Percentiles rank a stretch among this genome's conserved stretches.
Conservation (phyloP, 2,113 vertebrate species). For the Helogale parvula region DNA sequence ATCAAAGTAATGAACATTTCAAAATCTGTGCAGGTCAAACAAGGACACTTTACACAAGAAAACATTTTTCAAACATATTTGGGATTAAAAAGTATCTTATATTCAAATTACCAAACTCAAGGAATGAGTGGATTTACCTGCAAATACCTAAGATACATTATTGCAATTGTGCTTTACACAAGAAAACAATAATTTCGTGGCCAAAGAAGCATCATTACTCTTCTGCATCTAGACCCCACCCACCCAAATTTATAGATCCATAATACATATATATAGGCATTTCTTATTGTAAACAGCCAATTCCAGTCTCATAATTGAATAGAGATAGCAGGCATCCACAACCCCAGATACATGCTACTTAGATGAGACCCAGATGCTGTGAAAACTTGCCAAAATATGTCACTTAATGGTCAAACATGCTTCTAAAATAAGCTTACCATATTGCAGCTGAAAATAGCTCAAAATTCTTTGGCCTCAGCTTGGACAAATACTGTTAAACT, state of each 20-base stretch:
- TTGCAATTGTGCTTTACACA: not conserved
- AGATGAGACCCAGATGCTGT: constrained; percentile 62
- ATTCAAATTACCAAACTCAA: not conserved
- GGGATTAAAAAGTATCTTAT: not conserved
- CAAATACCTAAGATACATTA: not conserved
- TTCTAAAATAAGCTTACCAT: constrained; percentile 69
- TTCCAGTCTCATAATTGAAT: not conserved
- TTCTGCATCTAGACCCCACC: not conserved
- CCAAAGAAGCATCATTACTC: not conserved
- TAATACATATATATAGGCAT: not conserved
- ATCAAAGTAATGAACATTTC: constrained; percentile 16
- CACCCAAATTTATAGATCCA: not conserved
- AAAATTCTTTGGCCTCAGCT: constrained; percentile 51
- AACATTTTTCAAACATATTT: constrained; percentile 4
- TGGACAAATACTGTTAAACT: constrained; percentile 68
- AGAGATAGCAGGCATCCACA: not conserved
- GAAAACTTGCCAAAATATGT: constrained; percentile 67
- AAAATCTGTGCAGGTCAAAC: not conserved
- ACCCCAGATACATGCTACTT: constrained; percentile 32
- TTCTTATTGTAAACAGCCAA: not conserved
- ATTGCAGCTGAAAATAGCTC: constrained; percentile 71
- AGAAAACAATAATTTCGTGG: not conserved
- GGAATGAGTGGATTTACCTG: not conserved
- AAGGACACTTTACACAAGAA: not conserved
- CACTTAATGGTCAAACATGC: constrained; percentile 63